These are phyloP conservation scores for Misgurnus mizolepis DNA, from an alignment of 2,113 vertebrate species.

Conservation along the genomic window DNA sequence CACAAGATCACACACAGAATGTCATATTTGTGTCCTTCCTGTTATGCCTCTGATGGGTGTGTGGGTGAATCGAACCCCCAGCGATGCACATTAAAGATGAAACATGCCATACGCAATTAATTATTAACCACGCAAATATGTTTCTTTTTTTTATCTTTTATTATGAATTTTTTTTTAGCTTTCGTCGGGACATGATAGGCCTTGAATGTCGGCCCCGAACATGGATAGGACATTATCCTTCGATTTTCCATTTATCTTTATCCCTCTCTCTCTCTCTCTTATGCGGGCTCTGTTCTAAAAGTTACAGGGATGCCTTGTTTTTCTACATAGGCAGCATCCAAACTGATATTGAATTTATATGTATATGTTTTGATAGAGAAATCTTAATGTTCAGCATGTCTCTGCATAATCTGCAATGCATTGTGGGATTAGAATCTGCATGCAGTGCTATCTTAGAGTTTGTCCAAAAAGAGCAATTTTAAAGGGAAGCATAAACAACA, in stretches of 20 bases:
- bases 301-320: neutral
- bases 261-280: neutral
- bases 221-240: neutral
- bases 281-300: neutral
- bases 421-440: too few species aligned
- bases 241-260: neutral
- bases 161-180: constrained; percentile 27
- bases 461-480: too few species aligned
- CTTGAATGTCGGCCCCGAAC: neutral
- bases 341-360: too few species aligned
- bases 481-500: too few species aligned
- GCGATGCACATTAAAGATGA: constrained; percentile 37
- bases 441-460: too few species aligned
- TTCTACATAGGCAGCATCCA: neutral
- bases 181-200: neutral
- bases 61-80: constrained; percentile 20
- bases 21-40: constrained; percentile 24
- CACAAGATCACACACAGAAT: constrained; percentile 6
- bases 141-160: constrained; percentile 43
- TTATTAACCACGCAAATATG: constrained; percentile 50
- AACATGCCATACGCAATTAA: constrained; percentile 50
- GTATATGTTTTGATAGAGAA: neutral
- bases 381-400: neutral
- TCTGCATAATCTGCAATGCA: too few species aligned
- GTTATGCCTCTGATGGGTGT: constrained; percentile 34